phyloP scores from a whole-genome alignment of 2,888 invertebrate genomes.

The Cephus spinipes region DNA sequence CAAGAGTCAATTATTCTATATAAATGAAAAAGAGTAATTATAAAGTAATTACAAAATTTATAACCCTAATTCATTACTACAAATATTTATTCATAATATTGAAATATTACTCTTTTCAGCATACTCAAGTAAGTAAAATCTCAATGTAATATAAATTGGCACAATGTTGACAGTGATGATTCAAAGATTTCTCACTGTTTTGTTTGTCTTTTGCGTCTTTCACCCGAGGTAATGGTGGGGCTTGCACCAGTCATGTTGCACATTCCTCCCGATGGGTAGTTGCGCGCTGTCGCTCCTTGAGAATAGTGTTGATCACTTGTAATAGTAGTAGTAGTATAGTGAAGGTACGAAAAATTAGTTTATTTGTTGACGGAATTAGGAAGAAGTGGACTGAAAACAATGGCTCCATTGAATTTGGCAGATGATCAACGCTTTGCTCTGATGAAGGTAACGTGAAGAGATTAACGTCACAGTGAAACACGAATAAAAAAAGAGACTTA shows the following conservation, averaged over 20 bases:
- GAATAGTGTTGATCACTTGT: background rate
- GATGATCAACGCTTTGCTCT: slow-evolving; percentile 82
- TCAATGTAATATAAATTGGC: background rate
- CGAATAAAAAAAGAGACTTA: background rate
- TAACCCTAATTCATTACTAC: background rate
- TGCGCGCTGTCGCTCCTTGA: background rate
- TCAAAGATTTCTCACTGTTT: background rate
- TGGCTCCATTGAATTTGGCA: slow-evolving; percentile 71
- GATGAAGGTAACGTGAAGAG: slow-evolving; percentile 75
- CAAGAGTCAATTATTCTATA: background rate
- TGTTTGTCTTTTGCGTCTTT: background rate
- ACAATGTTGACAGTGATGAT: background rate
- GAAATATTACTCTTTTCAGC: background rate
- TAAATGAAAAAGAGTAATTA: background rate
- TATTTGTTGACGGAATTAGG: slow-evolving; percentile 17
- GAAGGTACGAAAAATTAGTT: background rate
- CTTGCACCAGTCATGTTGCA: background rate
- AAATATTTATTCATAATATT: background rate
- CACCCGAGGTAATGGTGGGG: background rate
- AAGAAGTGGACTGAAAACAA: slow-evolving; percentile 47
- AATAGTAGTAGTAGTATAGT: background rate
- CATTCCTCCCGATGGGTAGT: background rate
- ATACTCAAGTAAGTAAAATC: background rate
- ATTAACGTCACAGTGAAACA: background rate
- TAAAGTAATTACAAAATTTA: background rate